These are phyloP conservation scores for Axea sp. DNA, from an alignment of 2,888 invertebrate species.

Conservation along the genomic window DNA sequence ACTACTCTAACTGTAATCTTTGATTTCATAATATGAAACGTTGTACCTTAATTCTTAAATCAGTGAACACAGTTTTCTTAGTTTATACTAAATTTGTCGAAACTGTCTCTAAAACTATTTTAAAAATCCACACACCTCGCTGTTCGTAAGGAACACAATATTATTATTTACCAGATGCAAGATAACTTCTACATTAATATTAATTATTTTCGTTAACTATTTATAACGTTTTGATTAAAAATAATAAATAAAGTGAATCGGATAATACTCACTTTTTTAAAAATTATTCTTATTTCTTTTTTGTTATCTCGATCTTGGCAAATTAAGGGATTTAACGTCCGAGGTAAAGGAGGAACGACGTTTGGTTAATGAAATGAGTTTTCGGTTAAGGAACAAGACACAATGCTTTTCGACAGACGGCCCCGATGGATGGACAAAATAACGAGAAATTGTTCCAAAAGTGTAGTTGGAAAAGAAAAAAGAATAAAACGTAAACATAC, in stretches of 20 bases:
- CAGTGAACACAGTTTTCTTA: background rate
- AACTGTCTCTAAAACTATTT: background rate
- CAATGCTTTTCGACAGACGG: constrained; percentile 55
- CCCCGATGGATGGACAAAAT: constrained; percentile 42
- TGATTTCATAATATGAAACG: no score
- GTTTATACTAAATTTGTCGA: background rate
- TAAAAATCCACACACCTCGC: constrained; percentile 37
- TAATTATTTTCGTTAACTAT: background rate
- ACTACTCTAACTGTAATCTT: no score
- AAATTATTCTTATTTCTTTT: background rate
- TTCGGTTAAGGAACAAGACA: constrained; percentile 55
- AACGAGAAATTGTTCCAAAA: constrained; percentile 37
- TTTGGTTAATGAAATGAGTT: constrained; percentile 58
- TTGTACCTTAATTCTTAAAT: no score
- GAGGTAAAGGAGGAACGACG: constrained; percentile 52
- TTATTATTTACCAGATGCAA: constrained; percentile 32
- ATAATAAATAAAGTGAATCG: no score
- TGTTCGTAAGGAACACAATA: constrained; percentile 15
- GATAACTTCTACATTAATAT: constrained; percentile 23
- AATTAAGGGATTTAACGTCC: constrained; percentile 35
- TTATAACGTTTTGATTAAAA: no score
- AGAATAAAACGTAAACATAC: no score
- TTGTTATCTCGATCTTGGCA: constrained; percentile 40
- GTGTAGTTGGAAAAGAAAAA: no score
- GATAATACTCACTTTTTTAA: no score